Base-by-base conservation (phyloP, 2,797 vertebrate species). In the Sebastes itinus region DNA sequence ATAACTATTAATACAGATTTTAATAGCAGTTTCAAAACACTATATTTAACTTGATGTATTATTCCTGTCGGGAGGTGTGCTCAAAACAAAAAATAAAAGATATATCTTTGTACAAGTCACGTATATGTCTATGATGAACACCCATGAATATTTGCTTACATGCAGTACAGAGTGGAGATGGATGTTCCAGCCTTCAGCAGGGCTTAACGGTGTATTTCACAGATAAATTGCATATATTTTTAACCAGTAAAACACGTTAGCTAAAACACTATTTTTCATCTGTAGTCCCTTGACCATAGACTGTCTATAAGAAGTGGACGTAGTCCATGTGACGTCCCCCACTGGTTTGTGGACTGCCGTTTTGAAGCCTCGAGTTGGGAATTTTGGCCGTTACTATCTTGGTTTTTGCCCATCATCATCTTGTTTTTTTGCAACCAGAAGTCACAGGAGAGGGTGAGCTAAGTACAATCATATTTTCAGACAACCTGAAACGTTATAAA, bases 401-500 rank as follows among this genome's bases (percentile, higher is more conserved):
- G 38, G 38, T 16, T 42, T 42, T 42, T 42, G 38, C 38, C 38
- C 14, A 1, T 42, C 38, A 42, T 16, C 38, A 42, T 42, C 38
- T 42, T 42, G 38, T 7, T 46, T 46, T 46, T 46, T 46, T 46
- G 42, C 8, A 52, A 52, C 49, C 49, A 52, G 49, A 52, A 20
- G 18, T n/a, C 6, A 52, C 49, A 52, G 14, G 13, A 52, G 8
- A 52, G 18, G 18, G 49, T n/a, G 49, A 52, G 49, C 49, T 52
- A 49, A 20, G 46, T 49, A n/a, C 18, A 52, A 52, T 20, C 49
- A 18, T n/a, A n/a, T 52, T 52, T 52, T n/a, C 13, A 52, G 4
- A 20, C 3, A 0, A 46, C 42, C 42, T 0, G 38, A 18, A 46
- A 46, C 6, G 0, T 46, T 46, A 18, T 0, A 42, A 42, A 0